These are phyloP conservation scores for Lysandra coridon DNA, from an alignment of 2,888 invertebrate genomes.

Conservation along the genomic window DNA sequence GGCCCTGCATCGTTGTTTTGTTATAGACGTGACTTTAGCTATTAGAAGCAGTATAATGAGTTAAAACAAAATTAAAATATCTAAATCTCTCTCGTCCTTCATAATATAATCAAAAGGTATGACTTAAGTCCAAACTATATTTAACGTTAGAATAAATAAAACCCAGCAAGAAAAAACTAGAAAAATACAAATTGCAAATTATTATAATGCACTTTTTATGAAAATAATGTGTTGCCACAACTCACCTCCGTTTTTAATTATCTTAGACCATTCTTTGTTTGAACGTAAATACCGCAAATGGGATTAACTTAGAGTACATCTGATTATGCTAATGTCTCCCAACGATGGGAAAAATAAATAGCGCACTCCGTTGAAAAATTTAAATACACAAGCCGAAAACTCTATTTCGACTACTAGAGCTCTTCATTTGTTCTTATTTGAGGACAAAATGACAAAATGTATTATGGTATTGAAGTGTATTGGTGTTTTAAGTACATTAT, in stretches of 20 bases:
- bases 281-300: conserved; percentile 25
- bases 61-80: background rate
- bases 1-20: too few species aligned
- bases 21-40: too few species aligned
- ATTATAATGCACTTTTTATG: conserved; percentile 9
- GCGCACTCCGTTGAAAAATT: conserved; percentile 16
- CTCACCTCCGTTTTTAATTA: conserved; percentile 16
- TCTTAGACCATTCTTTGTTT: conserved; percentile 2
- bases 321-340: conserved; percentile 6
- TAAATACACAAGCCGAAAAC: conserved; percentile 3
- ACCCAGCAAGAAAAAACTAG: background rate
- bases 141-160: background rate
- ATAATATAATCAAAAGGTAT: background rate
- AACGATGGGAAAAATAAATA: conserved; percentile 13
- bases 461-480: background rate
- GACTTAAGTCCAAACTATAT: background rate
- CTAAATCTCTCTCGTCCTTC: background rate
- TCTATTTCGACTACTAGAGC: background rate
- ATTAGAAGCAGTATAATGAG: too few species aligned
- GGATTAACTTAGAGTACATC: conserved; percentile 4
- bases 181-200: conserved; percentile 3
- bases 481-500: too few species aligned
- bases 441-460: background rate
- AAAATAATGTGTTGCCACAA: conserved; percentile 2
- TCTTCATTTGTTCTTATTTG: background rate